Percentiles rank a stretch among this genome's conserved stretches.
These are phyloP conservation scores for Ctenoplectra terminalis DNA, from an alignment of 1,140 invertebrate species.

Conservation along the genomic window DNA sequence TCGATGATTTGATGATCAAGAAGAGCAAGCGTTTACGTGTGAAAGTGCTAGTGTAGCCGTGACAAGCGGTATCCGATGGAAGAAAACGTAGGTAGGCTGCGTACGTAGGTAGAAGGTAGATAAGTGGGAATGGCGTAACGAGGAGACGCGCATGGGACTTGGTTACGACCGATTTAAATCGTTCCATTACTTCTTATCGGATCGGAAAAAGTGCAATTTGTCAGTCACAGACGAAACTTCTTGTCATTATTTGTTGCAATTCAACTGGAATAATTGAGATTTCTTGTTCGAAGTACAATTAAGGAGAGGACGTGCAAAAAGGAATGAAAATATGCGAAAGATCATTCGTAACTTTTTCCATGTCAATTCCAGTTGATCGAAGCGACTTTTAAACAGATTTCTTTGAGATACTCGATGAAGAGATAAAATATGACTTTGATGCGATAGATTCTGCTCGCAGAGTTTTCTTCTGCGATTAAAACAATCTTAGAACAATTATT, in stretches of 20 bases:
- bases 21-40: slow-evolving; percentile 54
- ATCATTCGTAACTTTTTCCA: too few relatives aligned
- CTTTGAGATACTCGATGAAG: not conserved
- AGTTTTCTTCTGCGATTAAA: too few relatives aligned
- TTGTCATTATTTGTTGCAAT: too few relatives aligned
- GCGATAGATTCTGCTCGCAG: too few relatives aligned
- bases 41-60: slow-evolving; percentile 48
- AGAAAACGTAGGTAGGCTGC: not conserved
- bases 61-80: slow-evolving; percentile 24
- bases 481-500: too few relatives aligned
- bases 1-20: slow-evolving; percentile 16
- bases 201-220: not conserved
- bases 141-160: slow-evolving; percentile 29
- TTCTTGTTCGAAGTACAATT: too few relatives aligned
- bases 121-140: slow-evolving; percentile 21
- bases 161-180: slow-evolving; percentile 17
- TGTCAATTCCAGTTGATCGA: not conserved
- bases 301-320: too few relatives aligned
- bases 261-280: too few relatives aligned
- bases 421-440: not conserved
- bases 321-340: too few relatives aligned
- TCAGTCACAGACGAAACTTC: not conserved
- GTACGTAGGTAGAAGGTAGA: slow-evolving; percentile 16
- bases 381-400: not conserved
- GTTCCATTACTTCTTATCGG: slow-evolving; percentile 11